Evolutionary conservation across 2,797 vertebrate genomes (phyloP), one percentile per base, ranked within the genome.

Genomic region (Sebastes kiyomatsui): DNA sequence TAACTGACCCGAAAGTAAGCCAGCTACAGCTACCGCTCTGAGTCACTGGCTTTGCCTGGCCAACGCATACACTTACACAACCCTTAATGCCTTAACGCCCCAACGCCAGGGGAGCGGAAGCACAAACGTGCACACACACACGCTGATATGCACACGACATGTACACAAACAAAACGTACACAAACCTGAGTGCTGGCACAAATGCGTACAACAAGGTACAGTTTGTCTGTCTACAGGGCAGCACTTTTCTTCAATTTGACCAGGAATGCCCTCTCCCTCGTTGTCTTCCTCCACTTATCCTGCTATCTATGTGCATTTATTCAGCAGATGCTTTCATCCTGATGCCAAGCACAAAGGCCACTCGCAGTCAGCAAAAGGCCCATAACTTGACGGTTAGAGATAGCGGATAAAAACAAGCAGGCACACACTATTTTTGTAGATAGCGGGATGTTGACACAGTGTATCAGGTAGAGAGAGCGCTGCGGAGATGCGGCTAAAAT

Each of bases 1-100:
- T 92, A 94, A 93, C 92, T 95, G 95, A 96, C 94, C 95, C 91
- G 94, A 94, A 92, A 95, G 90, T 93, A 94, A 96, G 86, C 80
- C 89, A 87, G 93, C 88, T 90, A 87, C 88, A 89, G 93, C 93
- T 93, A 89, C 85, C 52, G 74, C 91, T 93, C 91, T 90, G 89
- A 93, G 89, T 92, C 93, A 94, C 87, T 86, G 89, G 89, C 93
- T 94, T 77, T 84, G 85, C 90, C 87, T 81, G 87, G 80, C 84
- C 84, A 87, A 86, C 73, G 65, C 88, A 84, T 87, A 74, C 86
- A 88, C 93, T 90, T 91, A 90, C 92, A 93, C 91, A 92, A 93
- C 82, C 85, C 82, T 80, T 84, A 77, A 88, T 77, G 72, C 80
- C 77, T 72, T 82, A 68, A 82, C 65, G 59, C 84, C 80, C 62